Conservation (phyloP, 1,140 invertebrate genomes). For the Pseudomyrmex sp. region DNA sequence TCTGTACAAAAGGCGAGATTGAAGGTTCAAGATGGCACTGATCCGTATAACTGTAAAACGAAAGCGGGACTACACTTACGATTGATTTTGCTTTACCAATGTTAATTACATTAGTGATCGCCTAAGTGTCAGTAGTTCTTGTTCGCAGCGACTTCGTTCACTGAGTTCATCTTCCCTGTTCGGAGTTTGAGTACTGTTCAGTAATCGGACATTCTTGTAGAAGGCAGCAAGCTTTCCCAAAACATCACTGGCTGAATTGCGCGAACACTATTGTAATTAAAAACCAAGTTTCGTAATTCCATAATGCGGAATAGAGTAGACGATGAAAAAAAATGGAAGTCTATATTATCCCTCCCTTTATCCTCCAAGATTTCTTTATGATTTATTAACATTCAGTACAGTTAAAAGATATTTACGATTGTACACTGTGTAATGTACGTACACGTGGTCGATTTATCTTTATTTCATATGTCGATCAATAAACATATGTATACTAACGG, state of each 20-base stretch:
- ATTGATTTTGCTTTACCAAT: conserved; percentile 27
- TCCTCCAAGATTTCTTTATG: conserved; percentile 73
- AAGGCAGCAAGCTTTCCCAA: too few relatives aligned
- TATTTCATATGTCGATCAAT: conserved; percentile 83
- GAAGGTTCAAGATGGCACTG: conserved; percentile 14
- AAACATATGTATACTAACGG: conserved; percentile 80
- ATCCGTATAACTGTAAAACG: not conserved
- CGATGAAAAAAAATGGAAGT: conserved; percentile 60
- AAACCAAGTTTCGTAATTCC: conserved; percentile 46
- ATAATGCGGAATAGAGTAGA: conserved; percentile 67
- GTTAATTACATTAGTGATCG: conserved; percentile 14
- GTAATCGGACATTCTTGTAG: too few relatives aligned
- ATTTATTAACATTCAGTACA: conserved; percentile 73
- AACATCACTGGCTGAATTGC: too few relatives aligned
- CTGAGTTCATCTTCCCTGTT: too few relatives aligned
- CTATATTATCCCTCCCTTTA: not conserved
- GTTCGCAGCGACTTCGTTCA: too few relatives aligned
- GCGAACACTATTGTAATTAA: not conserved
- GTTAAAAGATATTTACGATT: conserved; percentile 64
- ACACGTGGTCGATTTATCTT: conserved; percentile 78
- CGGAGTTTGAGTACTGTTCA: too few relatives aligned
- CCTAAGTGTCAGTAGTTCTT: too few relatives aligned
- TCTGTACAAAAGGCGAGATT: conserved; percentile 70
- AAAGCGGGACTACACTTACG: conserved; percentile 21
- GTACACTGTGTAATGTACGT: conserved; percentile 76